Percentiles rank a stretch among this genome's conserved stretches.
These are phyloP conservation scores for Vidua chalybeata DNA, from an alignment of 2,113 vertebrate genomes.

Conservation along the genomic window DNA sequence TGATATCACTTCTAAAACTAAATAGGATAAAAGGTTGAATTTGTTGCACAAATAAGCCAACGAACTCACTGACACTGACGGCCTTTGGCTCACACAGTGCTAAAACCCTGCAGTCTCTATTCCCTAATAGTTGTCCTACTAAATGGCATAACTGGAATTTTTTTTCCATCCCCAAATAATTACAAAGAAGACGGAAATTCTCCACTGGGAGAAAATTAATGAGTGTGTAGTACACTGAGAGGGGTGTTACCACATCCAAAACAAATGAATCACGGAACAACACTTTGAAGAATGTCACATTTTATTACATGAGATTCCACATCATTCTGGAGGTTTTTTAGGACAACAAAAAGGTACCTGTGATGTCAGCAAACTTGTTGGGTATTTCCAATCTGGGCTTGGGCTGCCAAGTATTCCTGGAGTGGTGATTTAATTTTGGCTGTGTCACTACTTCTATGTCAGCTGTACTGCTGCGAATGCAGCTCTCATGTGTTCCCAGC, in stretches of 20 bases:
- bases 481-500: background rate
- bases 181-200: background rate
- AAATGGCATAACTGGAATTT: background rate
- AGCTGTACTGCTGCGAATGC: background rate
- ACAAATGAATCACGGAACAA: background rate
- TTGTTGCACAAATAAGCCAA: background rate
- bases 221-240: background rate
- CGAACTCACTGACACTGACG: background rate
- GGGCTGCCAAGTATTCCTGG: background rate
- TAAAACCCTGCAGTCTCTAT: background rate
- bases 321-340: background rate
- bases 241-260: background rate
- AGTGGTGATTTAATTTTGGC: constrained; percentile 7
- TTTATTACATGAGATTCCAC: background rate
- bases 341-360: background rate
- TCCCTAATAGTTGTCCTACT: background rate
- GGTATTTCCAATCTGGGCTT: background rate
- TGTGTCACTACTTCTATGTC: constrained; percentile 13
- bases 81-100: background rate
- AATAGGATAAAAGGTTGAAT: background rate
- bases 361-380: background rate
- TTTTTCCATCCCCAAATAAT: background rate
- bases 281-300: background rate
- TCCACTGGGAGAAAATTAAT: background rate
- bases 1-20: background rate